Base-by-base conservation (phyloP, 1,140 invertebrate genomes). In the Thaumetopoea pityocampa region DNA sequence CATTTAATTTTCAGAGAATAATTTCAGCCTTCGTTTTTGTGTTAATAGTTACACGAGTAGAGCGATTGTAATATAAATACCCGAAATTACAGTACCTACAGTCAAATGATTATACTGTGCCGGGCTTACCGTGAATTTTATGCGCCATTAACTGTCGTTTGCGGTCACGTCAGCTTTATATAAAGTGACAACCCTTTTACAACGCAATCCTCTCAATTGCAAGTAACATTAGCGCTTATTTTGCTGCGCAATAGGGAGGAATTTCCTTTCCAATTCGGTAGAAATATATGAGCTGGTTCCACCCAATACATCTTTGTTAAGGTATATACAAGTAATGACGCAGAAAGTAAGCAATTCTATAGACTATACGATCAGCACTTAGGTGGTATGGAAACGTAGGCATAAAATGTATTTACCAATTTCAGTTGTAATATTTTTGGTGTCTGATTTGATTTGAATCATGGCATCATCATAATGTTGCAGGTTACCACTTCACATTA, bases 101-200 rank as follows among this genome's bases (percentile, higher is more conserved):
- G 35, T 48, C 51, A 60, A 56, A 55, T 52, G 36, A 57, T 57
- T 55, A 46, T 43, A 48, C 45, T 51, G 42, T 43, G 40, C 41
- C 42, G 36, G 49, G 43, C 44, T 64, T 62, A 60, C 54, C 60
- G 47, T 43, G 61, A 68, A 73, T 73, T 70, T 73, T 63, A 73
- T 66, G 61, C 62, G 57, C 63, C 67, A 72, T 73, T 71, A 68
- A 65, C 54, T 70, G 59, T 66, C 62, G 50, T 66, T 76, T 65
- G 55, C 51, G 59, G 55, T 51, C 46, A 66, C 55, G 58, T 64
- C 59, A 69, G 59, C 56, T 66, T 63, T 69, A 65, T 59, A 70
- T 47, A 58, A 63, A 62, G 51, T 72, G 65, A 68, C 60, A 70
- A 69, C 60, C 64, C 60, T 74, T 68, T 68, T 41, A 34, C 30